A percentile compares a stretch with the other conserved stretches of the same genome.
Conservation (phyloP, 2,797 vertebrate species). For the Nyctalus aviator region DNA sequence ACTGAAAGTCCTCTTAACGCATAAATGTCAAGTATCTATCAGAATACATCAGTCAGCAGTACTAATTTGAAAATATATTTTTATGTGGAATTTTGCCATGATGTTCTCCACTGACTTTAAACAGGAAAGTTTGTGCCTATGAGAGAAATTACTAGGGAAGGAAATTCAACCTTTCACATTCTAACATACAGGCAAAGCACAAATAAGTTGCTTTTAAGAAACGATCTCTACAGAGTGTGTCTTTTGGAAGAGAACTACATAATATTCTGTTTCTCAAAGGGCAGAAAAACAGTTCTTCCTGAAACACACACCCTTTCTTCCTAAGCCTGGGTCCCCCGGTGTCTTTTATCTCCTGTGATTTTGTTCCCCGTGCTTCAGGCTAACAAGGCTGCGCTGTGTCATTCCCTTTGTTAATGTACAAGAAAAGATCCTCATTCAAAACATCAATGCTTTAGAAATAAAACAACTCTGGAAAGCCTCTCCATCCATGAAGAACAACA, state of each 20-base stretch:
- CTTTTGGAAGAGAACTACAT: slow-evolving; percentile 43
- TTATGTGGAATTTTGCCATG: neutral
- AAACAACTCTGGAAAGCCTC: slow-evolving; percentile 88
- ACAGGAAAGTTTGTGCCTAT: neutral
- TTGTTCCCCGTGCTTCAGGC: slow-evolving; percentile 85
- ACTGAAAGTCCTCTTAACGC: neutral
- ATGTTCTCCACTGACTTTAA: neutral
- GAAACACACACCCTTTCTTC: slow-evolving; percentile 65
- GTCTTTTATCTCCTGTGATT: slow-evolving; percentile 78
- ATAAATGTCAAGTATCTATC: slow-evolving; percentile 67
- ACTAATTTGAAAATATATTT: neutral
- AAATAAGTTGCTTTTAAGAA: slow-evolving; percentile 46
- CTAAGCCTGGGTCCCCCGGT: neutral
- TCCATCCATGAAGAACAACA: slow-evolving; percentile 90
- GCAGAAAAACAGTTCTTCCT: slow-evolving; percentile 50
- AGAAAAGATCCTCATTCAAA: slow-evolving; percentile 88
- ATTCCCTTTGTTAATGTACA: slow-evolving; percentile 83
- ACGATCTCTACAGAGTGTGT: neutral
- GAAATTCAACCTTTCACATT: neutral
- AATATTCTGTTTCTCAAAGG: slow-evolving; percentile 61
- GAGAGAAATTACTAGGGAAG: neutral
- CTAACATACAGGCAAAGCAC: neutral
- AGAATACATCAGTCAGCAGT: neutral
- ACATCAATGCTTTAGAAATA: slow-evolving; percentile 85
- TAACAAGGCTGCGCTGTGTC: slow-evolving; percentile 87